Evolutionary conservation across 2,797 vertebrate genomes (phyloP), one percentile per base, ranked within the genome.

Genomic region (Calcarius lapponicus): DNA sequence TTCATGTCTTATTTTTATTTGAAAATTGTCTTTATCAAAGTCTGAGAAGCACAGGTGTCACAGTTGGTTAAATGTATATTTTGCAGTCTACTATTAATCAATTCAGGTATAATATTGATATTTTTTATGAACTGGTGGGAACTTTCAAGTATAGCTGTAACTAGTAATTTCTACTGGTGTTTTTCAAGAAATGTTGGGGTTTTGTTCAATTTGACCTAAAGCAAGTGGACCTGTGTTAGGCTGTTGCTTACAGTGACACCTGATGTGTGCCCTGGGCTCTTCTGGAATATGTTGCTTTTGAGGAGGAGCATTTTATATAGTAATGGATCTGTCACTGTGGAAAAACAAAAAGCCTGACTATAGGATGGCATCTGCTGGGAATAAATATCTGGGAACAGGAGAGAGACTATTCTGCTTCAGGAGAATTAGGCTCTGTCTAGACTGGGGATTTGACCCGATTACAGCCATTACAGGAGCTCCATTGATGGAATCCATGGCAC

Each of bases 371-470:
- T 96, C 92, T 97, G 92, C 92, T 92, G 72, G 76, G 62, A 85
- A 51, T 91, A 86, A 93, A 94, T 95, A 95, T 96, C 94, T 95
- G 96, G 93, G 92, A 84, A 38, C 48, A 72, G 73, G 88, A 88
- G 93, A 50, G 65, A 84, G 80, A 80, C 84, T 73, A 16, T 47
- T 89, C 11, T 93, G 93, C 90, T 90, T 89, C 86, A 60, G 86
- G 88, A 96, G 95, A 96, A 97, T 97, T 97, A 96, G 93, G 56
- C 80, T 92, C 82, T 97, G 96, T 97, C 96, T 97, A 97, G 96
- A 97, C 95, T 96, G 88, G 56, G 94, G 96, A 97, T 97, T 97
- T 97, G 91, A 91, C 86, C 94, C 32, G 93, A 97, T 97, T 96
- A 97, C 50, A 62, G 72, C 80, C 58, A 71, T 79, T 56, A 50